Evolutionary conservation across 2,113 vertebrate species (phyloP).

Genomic region (Callionymus lyra): DNA sequence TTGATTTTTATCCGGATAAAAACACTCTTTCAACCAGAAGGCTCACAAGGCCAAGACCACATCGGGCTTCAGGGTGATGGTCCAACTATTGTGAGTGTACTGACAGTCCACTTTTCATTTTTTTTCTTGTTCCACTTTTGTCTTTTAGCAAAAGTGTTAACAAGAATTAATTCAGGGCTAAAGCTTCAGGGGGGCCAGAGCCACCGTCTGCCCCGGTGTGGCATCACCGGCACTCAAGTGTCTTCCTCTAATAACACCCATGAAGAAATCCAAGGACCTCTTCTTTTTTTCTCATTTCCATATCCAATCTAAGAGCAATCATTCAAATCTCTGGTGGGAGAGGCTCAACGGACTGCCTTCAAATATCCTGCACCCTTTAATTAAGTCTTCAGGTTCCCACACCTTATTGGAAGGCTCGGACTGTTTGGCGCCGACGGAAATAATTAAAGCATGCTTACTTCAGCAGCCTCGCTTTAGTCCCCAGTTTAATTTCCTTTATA

Average conservation of each 20-base stretch:
- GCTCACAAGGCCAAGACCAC: too few species aligned
- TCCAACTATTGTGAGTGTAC: too few species aligned
- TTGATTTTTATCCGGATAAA: too few species aligned
- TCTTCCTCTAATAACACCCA: constrained; percentile 41
- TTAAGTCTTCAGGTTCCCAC: constrained; percentile 58
- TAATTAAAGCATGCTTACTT: constrained; percentile 55
- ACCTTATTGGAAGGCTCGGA: constrained; percentile 56
- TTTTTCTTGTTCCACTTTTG: too few species aligned
- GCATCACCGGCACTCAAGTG: constrained; percentile 12
- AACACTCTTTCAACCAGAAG: too few species aligned
- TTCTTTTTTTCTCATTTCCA: constrained; percentile 48
- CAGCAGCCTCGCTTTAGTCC: constrained; percentile 50
- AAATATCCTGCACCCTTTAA: constrained; percentile 60
- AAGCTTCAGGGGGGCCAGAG: constrained; percentile 14
- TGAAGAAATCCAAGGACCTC: constrained; percentile 27
- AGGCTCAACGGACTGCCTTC: constrained; percentile 31
- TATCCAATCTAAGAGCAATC: constrained; percentile 52
- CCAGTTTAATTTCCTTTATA: constrained; percentile 68
- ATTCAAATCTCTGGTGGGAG: constrained; percentile 55
- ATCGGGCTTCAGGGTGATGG: too few species aligned
- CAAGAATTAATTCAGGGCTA: background rate
- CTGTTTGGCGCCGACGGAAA: constrained; percentile 46
- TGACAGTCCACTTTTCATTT: too few species aligned
- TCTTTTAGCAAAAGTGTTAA: too few species aligned
- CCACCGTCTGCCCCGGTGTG: constrained; percentile 3